phyloP scores from a whole-genome alignment of 1,140 invertebrate genomes.

The Cardiocondyla obscurior region DNA sequence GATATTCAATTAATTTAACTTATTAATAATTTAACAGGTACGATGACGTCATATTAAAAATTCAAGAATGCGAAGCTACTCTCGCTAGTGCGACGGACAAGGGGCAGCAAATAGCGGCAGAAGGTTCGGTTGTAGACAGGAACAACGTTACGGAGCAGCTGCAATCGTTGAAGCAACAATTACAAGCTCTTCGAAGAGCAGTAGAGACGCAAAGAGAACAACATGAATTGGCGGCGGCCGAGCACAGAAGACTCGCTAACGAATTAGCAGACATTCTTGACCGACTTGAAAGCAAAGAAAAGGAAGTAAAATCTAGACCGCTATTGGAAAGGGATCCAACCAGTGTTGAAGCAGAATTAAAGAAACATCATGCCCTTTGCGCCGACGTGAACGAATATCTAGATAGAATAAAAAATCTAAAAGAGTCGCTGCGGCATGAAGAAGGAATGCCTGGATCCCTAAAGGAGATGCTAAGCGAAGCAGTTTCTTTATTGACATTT shows the following conservation, averaged over 20 bases:
- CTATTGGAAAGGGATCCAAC: conserved; percentile 90
- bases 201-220: conserved; percentile 94
- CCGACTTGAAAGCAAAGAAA: conserved; percentile 94
- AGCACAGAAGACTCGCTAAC: conserved; percentile 91
- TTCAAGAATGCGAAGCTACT: conserved; percentile 94
- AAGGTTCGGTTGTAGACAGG: conserved; percentile 93
- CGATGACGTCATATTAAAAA: conserved; percentile 92
- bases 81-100: conserved; percentile 94
- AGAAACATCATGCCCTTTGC: conserved; percentile 90
- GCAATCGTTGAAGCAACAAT: conserved; percentile 93
- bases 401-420: conserved; percentile 88
- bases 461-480: conserved; percentile 93
- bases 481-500: conserved; percentile 89
- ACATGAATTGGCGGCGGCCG: conserved; percentile 93
- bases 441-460: conserved; percentile 91
- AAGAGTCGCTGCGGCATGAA: conserved; percentile 88
- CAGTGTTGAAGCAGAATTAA: conserved; percentile 92
- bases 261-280: conserved; percentile 93
- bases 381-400: conserved; percentile 89
- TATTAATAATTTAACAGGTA: conserved; percentile 85
- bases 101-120: conserved; percentile 94
- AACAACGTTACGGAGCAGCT: conserved; percentile 94
- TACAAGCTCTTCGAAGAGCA: conserved; percentile 90
- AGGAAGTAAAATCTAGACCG: conserved; percentile 91
- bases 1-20: background rate